Evolutionary conservation across 1,140 invertebrate genomes (phyloP), one percentile per base, ranked within the genome.

Genomic region (Temnothorax nylanderi): DNA sequence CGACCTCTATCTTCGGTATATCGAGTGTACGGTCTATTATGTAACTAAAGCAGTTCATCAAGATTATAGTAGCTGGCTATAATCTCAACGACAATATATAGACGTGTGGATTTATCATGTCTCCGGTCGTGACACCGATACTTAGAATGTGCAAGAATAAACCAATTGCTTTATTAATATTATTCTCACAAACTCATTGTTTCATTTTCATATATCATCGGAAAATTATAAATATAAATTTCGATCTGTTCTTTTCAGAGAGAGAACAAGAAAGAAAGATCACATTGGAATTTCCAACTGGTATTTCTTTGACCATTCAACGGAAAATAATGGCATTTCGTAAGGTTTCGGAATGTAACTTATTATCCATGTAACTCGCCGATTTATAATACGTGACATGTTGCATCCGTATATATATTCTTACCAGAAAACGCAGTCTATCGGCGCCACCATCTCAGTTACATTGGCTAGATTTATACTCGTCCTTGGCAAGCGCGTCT

Each of bases 401-500:
- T 67, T 67, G 21, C 47, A 44, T 71, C 16, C 78, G 21, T 81
- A 71, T 56, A 54, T 49, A 26, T 11, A 54, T 69, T 18, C 8
- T 32, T 16, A 44, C 6, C 41, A 58, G 47, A 82, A 41, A 86
- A 87, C 80, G 87, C 74, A 71, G 67, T 85, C 72, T 80, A 88
- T 56, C 56, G 86, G 26, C 80, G 41, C 60, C 60, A 49, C 60
- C 60, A 58, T 47, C 72, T 13, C 65, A 2, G 60, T 54, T 58
- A 47, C 77, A 26, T 21, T 41, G 58, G 44, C 13, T 47, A 47
- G 76, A 90, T 90, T 90, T 90, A 90, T 76, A 49, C 32, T 54
- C 76, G 86, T 85, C 89, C 88, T 90, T 90, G 89, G 84, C 89
- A 89, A 90, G 76, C 16, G 21, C 60, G 75, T 32, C 32, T 47